These are phyloP conservation scores for Cyanistes caeruleus DNA, from an alignment of 2,113 vertebrate species.

Conservation along the genomic window DNA sequence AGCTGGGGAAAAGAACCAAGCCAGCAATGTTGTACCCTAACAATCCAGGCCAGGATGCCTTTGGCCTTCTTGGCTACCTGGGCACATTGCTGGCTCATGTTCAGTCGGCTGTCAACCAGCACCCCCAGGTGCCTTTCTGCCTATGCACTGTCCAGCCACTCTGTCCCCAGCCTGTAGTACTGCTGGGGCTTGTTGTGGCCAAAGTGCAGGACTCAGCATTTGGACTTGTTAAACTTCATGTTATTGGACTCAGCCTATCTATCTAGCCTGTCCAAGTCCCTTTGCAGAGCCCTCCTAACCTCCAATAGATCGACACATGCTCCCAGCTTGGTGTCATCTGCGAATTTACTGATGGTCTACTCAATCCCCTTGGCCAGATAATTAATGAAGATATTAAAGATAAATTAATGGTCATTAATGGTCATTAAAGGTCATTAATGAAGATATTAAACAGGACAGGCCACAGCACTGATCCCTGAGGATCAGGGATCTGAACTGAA, in stretches of 20 bases:
- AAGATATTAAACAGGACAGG: not conserved
- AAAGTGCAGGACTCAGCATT: not conserved
- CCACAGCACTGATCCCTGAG: not conserved
- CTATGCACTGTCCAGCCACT: not conserved
- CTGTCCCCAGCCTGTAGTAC: not conserved
- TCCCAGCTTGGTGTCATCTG: not conserved
- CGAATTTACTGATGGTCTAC: not conserved
- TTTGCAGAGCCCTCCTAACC: not conserved
- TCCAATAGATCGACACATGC: too few species aligned
- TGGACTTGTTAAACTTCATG: not conserved
- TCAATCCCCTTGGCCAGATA: not conserved
- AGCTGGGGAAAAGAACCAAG: too few species aligned
- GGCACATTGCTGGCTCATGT: not conserved
- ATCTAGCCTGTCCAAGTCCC: not conserved
- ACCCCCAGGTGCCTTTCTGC: not conserved
- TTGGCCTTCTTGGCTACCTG: not conserved
- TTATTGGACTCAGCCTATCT: fast-evolving
- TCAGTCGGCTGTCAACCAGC: too few species aligned
- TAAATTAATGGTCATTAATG: too few species aligned
- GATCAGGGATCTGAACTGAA: too few species aligned
- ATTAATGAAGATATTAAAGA: not conserved
- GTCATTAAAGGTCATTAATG: too few species aligned
- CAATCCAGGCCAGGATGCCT: not conserved
- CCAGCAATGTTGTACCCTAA: too few species aligned
- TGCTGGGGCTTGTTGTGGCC: not conserved